These are phyloP conservation scores for Protonibea diacanthus DNA, from an alignment of 2,797 vertebrate species.

Conservation along the genomic window DNA sequence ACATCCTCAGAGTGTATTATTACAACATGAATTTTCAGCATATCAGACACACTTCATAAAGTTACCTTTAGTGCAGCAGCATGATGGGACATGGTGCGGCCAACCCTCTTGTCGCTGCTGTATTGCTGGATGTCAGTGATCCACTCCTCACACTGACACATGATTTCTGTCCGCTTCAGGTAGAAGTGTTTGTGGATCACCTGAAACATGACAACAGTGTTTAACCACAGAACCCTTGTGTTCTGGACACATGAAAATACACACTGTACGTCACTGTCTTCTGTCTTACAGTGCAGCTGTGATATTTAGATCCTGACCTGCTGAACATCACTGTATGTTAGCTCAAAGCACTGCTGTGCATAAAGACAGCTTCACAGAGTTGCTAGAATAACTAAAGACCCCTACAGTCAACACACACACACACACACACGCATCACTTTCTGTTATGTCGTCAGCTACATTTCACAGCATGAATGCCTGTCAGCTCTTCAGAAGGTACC, in stretches of 20 bases:
- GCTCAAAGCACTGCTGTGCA: too few relatives aligned
- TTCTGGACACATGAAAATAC: not conserved
- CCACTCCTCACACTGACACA: conserved; percentile 99
- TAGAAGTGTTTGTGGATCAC: conserved; percentile 99
- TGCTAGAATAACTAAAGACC: too few relatives aligned
- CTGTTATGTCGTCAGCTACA: too few relatives aligned
- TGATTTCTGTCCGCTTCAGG: conserved; percentile 97
- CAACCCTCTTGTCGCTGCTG: conserved; percentile 98
- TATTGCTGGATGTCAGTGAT: conserved; percentile 99
- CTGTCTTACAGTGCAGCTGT: too few relatives aligned
- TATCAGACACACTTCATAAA: not conserved
- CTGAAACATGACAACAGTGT: conserved; percentile 74
- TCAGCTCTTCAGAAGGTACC: too few relatives aligned
- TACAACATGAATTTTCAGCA: not conserved
- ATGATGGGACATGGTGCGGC: conserved; percentile 98
- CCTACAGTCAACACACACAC: too few relatives aligned
- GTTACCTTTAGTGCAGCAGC: conserved; percentile 92
- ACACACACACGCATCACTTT: too few relatives aligned
- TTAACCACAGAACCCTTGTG: not conserved
- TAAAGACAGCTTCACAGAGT: too few relatives aligned
- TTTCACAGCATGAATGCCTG: too few relatives aligned
- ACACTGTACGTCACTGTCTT: too few relatives aligned
- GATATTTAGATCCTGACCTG: too few relatives aligned
- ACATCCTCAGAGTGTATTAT: not conserved
- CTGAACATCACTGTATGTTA: too few relatives aligned